These are phyloP conservation scores for Dendronephthya gigantea DNA, from an alignment of 64 coral and sea anemone species.

Conservation along the genomic window DNA sequence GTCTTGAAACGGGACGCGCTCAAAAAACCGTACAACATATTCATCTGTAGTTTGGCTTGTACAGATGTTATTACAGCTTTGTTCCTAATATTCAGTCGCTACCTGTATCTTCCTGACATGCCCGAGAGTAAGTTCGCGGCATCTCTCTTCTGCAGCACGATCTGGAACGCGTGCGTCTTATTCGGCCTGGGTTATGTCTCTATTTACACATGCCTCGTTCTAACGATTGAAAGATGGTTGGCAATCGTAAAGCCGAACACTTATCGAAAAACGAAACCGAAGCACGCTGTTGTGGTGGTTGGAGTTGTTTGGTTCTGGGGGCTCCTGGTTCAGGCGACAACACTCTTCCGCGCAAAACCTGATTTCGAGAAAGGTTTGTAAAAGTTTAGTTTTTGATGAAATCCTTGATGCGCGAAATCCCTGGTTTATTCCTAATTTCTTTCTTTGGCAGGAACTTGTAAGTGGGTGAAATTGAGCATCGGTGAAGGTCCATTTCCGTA, in stretches of 20 bases:
- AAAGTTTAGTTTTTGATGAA: neutral
- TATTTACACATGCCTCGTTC: conserved; percentile 3
- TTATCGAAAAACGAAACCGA: neutral
- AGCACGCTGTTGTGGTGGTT: neutral
- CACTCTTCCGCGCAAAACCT: neutral
- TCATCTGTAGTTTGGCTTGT: neutral
- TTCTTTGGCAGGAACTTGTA: neutral
- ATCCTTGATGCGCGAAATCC: neutral
- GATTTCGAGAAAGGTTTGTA: conserved; percentile 6
- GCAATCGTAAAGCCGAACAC: neutral
- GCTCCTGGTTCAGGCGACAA: neutral
- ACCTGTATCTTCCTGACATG: neutral
- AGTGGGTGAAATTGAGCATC: neutral
- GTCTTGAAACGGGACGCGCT: neutral
- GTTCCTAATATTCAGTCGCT: neutral
- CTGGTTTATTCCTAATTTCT: neutral
- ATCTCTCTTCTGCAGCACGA: neutral
- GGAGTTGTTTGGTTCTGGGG: neutral
- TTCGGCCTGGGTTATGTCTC: neutral
- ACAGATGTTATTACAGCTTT: neutral
- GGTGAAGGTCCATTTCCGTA: conserved; percentile 10
- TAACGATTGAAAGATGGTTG: conserved; percentile 12
- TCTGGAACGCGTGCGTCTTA: neutral
- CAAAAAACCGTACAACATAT: conserved; percentile 14
- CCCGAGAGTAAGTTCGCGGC: neutral